A percentile compares a stretch with the other conserved stretches of the same genome.
phyloP scores from a whole-genome alignment of 92 coral and sea anemone species.

The Umimayanthus chanpuru region DNA sequence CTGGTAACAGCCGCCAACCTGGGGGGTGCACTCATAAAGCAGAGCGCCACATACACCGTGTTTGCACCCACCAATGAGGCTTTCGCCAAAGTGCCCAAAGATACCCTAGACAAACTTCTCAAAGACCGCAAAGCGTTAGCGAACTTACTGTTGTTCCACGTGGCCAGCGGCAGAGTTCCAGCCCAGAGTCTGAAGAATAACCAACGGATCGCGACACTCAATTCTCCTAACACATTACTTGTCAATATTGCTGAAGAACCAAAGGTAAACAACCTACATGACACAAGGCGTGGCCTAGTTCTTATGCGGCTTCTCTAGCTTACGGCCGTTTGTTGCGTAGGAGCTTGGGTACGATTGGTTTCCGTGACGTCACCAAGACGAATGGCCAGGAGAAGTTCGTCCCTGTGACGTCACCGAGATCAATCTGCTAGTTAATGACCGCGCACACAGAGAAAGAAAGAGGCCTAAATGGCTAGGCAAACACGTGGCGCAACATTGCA shows the following conservation, averaged over 20 bases:
- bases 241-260: conserved; percentile 60
- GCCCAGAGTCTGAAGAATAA: conserved; percentile 67
- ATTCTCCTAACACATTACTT: conserved; percentile 55
- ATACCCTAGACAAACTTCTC: conserved; percentile 45
- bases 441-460: too few relatives aligned
- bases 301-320: too few relatives aligned
- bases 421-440: too few relatives aligned
- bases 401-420: too few relatives aligned
- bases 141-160: conserved; percentile 65
- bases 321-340: too few relatives aligned
- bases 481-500: too few relatives aligned
- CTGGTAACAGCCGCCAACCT: conserved; percentile 63
- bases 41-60: conserved; percentile 59
- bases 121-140: conserved; percentile 55
- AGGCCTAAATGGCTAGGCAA: too few relatives aligned
- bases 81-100: conserved; percentile 61
- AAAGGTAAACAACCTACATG: conserved; percentile 54
- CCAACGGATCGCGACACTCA: conserved; percentile 57
- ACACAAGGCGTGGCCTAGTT: too few relatives aligned
- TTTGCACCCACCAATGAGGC: conserved; percentile 81
- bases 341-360: too few relatives aligned
- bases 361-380: too few relatives aligned
- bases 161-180: conserved; percentile 62
- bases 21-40: conserved; percentile 53
- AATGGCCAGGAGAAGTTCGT: too few relatives aligned